Evolutionary conservation across 1,140 invertebrate species (phyloP).

Genomic region (Andrena cerasifolii): DNA sequence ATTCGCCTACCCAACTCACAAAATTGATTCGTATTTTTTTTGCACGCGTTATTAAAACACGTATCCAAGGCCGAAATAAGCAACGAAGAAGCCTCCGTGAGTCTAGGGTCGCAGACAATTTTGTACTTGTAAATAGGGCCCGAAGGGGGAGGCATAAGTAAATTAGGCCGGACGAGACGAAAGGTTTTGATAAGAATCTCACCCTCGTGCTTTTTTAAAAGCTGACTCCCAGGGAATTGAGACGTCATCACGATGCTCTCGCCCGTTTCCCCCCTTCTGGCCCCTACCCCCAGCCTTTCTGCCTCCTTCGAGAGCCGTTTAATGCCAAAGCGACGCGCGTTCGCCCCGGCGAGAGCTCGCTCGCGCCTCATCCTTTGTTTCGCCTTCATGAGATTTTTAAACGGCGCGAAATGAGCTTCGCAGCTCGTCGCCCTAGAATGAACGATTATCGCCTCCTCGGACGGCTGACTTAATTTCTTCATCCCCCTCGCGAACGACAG

Average conservation of each 20-base stretch:
- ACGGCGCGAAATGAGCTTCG: constrained; percentile 75
- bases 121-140: constrained; percentile 79
- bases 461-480: constrained; percentile 67
- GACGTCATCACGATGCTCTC: constrained; percentile 75
- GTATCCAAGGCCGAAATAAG: constrained; percentile 4
- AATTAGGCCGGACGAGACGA: constrained; percentile 78
- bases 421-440: constrained; percentile 60
- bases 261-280: constrained; percentile 45
- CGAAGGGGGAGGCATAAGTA: constrained; percentile 77
- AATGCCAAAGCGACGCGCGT: constrained; percentile 70
- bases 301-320: constrained; percentile 69
- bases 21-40: not conserved
- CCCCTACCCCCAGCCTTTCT: constrained; percentile 31
- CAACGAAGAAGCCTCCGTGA: not conserved
- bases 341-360: constrained; percentile 50
- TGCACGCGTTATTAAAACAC: not conserved
- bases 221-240: constrained; percentile 72
- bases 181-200: constrained; percentile 77
- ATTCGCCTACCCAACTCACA: not conserved
- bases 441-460: constrained; percentile 75
- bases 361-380: constrained; percentile 75
- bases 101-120: constrained; percentile 69
- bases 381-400: constrained; percentile 80
- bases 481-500: constrained; percentile 9
- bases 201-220: constrained; percentile 73